Conservation (phyloP, 1,140 invertebrate genomes). For the Periplaneta americana region DNA sequence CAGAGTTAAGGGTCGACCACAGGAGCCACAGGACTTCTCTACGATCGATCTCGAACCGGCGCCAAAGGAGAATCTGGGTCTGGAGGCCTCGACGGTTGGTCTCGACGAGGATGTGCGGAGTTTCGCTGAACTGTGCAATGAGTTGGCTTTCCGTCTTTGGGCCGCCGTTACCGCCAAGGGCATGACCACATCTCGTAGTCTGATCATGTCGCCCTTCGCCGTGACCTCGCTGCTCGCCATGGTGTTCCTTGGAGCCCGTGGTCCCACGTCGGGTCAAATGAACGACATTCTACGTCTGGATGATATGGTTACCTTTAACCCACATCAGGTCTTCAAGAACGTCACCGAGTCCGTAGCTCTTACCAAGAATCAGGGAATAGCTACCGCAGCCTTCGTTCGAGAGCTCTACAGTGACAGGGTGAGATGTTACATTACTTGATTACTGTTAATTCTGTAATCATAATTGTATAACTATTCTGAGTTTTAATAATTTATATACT, state of each 20-base stretch:
- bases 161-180: slow-evolving; percentile 57
- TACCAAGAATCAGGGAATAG: slow-evolving; percentile 55
- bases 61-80: slow-evolving; percentile 56
- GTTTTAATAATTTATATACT: too few relatives aligned
- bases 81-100: slow-evolving; percentile 61
- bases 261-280: slow-evolving; percentile 84
- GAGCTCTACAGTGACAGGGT: slow-evolving; percentile 69
- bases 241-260: slow-evolving; percentile 81
- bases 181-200: slow-evolving; percentile 64
- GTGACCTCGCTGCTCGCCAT: slow-evolving; percentile 78
- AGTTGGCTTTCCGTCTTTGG: slow-evolving; percentile 78
- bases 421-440: too few relatives aligned
- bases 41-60: slow-evolving; percentile 47
- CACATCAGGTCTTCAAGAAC: slow-evolving; percentile 77
- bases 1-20: background rate
- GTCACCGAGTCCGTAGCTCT: slow-evolving; percentile 68
- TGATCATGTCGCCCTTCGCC: slow-evolving; percentile 80
- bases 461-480: too few relatives aligned
- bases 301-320: slow-evolving; percentile 83
- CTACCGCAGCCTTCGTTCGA: slow-evolving; percentile 67
- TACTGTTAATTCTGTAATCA: too few relatives aligned
- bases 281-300: slow-evolving; percentile 79
- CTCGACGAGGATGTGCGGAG: slow-evolving; percentile 61
- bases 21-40: background rate
- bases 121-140: slow-evolving; percentile 74